These are phyloP conservation scores for Heliconius ismenius DNA, from an alignment of 2,888 invertebrate genomes.

Conservation along the genomic window DNA sequence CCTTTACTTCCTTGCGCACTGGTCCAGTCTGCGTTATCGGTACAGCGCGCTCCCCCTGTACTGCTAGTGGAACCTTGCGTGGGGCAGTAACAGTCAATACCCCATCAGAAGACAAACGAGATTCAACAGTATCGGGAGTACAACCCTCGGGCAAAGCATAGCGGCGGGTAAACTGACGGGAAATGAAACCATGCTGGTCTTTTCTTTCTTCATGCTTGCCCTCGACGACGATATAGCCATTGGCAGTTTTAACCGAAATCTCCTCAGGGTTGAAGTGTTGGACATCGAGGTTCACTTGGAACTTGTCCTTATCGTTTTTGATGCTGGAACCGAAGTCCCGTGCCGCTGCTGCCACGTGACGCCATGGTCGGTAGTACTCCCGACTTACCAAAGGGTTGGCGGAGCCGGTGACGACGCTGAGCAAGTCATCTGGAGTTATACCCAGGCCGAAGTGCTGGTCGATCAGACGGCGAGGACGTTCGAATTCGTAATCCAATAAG, in stretches of 20 bases:
- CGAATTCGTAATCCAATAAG: constrained; percentile 65
- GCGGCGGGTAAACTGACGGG: constrained; percentile 88
- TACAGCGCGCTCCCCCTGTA: constrained; percentile 78
- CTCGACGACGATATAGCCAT: constrained; percentile 86
- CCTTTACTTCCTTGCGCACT: constrained; percentile 78
- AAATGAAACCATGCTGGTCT: constrained; percentile 88
- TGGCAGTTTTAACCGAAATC: constrained; percentile 87
- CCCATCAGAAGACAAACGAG: constrained; percentile 88
- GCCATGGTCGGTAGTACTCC: constrained; percentile 73
- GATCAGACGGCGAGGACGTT: constrained; percentile 70
- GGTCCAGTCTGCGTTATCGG: constrained; percentile 84
- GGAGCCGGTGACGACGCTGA: constrained; percentile 56
- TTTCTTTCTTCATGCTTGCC: constrained; percentile 90
- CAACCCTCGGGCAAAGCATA: constrained; percentile 89
- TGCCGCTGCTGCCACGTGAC: constrained; percentile 72
- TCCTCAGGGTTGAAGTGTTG: constrained; percentile 89
- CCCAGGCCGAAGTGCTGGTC: constrained; percentile 81
- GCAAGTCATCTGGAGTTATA: constrained; percentile 74
- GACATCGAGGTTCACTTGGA: constrained; percentile 86
- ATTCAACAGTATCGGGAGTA: constrained; percentile 85
- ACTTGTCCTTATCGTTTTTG: constrained; percentile 73
- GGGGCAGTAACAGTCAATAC: constrained; percentile 87
- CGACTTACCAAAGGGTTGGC: constrained; percentile 55
- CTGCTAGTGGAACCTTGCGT: constrained; percentile 56
- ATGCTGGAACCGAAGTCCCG: constrained; percentile 80